Evolutionary conservation across 1,140 invertebrate species (phyloP).

Genomic region (Oscheius sp.): DNA sequence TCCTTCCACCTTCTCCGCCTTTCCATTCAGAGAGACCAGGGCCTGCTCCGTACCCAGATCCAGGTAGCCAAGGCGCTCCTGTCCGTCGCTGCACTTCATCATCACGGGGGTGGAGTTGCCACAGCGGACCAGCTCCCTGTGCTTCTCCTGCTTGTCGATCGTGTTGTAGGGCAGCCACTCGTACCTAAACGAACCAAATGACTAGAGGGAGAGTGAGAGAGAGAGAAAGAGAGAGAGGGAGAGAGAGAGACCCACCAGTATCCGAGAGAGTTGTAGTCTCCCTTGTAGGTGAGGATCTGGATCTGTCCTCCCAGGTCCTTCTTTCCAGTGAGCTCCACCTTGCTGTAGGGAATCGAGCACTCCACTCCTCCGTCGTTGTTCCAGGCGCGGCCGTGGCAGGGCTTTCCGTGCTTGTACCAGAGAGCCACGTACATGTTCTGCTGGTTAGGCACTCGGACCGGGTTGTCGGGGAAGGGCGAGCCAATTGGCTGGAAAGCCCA

Average conservation of each 20-base stretch:
- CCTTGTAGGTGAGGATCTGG: conserved; percentile 33
- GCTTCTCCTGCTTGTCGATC: not conserved
- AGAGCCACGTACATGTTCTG: conserved; percentile 37
- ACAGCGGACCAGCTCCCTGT: conserved; percentile 22
- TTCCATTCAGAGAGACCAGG: conserved; percentile 18
- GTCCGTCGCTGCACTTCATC: conserved; percentile 28
- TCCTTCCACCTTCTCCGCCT: conserved; percentile 26
- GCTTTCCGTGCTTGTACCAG: conserved; percentile 43
- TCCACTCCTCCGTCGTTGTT: conserved; percentile 40
- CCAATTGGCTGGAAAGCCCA: no score
- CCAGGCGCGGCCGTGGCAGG: conserved; percentile 41
- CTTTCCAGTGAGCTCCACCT: conserved; percentile 37
- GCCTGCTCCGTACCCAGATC: conserved; percentile 32
- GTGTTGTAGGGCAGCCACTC: conserved; percentile 31
- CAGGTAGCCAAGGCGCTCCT: conserved; percentile 28
- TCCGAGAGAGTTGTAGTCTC: conserved; percentile 33
- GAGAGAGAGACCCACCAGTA: conserved; percentile 15
- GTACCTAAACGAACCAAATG: no score
- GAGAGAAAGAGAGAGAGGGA: not conserved
- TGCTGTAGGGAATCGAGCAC: conserved; percentile 33
- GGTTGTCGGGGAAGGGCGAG: no score
- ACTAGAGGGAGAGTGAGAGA: no score
- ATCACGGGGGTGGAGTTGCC: conserved; percentile 31
- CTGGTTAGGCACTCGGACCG: no score
- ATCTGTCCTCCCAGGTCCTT: conserved; percentile 35